These are phyloP conservation scores for Marronus borbonicus DNA, from an alignment of 2,888 invertebrate genomes.

Conservation along the genomic window DNA sequence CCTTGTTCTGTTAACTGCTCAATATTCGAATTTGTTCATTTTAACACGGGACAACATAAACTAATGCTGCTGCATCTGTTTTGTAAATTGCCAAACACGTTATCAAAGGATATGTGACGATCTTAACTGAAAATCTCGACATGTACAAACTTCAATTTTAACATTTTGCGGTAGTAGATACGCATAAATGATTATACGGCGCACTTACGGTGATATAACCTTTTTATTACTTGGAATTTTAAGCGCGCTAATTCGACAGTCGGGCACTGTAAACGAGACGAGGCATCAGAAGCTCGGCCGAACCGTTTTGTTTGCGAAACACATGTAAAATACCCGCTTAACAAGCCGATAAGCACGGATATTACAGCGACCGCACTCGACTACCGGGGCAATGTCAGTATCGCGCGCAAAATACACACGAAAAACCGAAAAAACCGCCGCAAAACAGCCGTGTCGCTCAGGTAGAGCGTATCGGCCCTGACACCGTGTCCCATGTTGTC, in stretches of 20 bases:
- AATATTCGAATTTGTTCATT: no score
- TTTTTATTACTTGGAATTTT: no score
- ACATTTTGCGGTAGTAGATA: background rate
- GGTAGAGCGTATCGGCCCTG: background rate
- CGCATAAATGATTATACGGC: background rate
- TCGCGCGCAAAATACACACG: conserved; percentile 1
- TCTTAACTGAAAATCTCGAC: no score
- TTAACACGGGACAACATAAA: no score
- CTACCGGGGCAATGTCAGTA: background rate
- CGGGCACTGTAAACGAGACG: no score
- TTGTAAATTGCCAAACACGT: no score
- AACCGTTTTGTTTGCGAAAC: conserved; percentile 33
- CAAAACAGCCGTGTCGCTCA: conserved; percentile 2
- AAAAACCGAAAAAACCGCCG: conserved; percentile 9
- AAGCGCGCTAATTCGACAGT: no score
- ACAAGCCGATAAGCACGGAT: conserved; percentile 38
- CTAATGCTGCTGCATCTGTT: no score
- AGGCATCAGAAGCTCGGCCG: background rate
- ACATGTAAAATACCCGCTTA: conserved; percentile 45
- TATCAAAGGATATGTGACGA: no score
- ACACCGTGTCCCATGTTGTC: no score
- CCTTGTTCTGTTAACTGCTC: no score
- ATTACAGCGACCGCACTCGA: background rate
- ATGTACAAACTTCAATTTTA: conserved; percentile 32
- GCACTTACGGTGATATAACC: no score